Evolutionary conservation across 2,888 invertebrate species (phyloP), one percentile per base, ranked within the genome.

Genomic region (Spisula subtruncata): DNA sequence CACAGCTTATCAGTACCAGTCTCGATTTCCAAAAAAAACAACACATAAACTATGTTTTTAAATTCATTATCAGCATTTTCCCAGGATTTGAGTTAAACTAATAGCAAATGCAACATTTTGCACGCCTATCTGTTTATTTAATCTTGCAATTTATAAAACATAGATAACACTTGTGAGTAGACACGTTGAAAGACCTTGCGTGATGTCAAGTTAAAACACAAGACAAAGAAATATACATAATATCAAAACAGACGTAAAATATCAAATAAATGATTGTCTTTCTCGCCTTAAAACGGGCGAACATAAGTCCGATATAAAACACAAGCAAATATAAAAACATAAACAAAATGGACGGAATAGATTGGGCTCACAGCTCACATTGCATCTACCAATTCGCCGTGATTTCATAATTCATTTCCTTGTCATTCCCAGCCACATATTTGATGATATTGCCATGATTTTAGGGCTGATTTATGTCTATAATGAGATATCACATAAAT

Each of bases 301-400:
- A 29, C 32, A 48, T 8, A 81, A 81, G 81, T 46, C 32, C 4
- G 2, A 25, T 25, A 48, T 46, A 54, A 46, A 46, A 35, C 81
- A 81, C n/a, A 41, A 25, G 48, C 51, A 29, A 41, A 81, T n/a
- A 48, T 48, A 25, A 48, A 75, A 35, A 32, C 35, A 89, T 80
- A 86, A 84, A 80, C 79, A 86, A 29, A 32, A 90, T 90, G 88
- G 88, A 93, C 94, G 94, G 94, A 93, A 90, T 89, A 87, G 89
- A 93, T 93, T 91, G 92, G 90, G 93, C 81, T 54, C 20, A 29
- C 29, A 48, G 51, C 48, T 82, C 54, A 46, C 25, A 85, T 80
- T 75, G 35, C 87, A 82, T 87, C 89, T 82, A 87, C 89, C 87
- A 89, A 83, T 87, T 87, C 87, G 81, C 89, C 89, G 32, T 85